Evolutionary conservation across 2,797 vertebrate genomes (phyloP), one percentile per base, ranked within the genome.

Genomic region (Adelosebastes latens): DNA sequence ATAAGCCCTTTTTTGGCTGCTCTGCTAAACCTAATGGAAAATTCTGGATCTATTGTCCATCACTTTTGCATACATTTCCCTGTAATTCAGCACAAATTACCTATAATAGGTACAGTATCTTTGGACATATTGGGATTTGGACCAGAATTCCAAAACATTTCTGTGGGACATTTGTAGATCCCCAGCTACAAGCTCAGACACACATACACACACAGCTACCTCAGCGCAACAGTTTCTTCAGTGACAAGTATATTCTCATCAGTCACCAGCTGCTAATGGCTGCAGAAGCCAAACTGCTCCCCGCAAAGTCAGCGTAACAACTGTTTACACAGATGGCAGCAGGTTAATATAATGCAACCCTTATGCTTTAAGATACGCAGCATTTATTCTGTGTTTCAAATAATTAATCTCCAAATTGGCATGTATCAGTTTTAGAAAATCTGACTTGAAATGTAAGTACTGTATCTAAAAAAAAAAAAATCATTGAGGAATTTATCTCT

Each of bases 231-330:
- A 22, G 58, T 73, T 77, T 73, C 29, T 53, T 72, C 24, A 72
- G 46, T n/a, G 31, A 72, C 25, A 67, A 67, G 64, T 88, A 72
- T 71, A 61, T 83, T 78, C 66, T 83, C 67, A 82, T 87, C 74
- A 79, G 69, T 71, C 74, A 64, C 46, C 73, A 79, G 52, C 78
- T 75, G 73, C 59, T 66, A 68, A 77, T 22, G 59, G 42, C 73
- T 32, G 63, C 64, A 77, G 59, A 68, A 88, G 75, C 72, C 77
- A 80, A 81, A 82, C 58, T n/a, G 56, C 67, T 67, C 69, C 71
- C 36, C 0, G 8, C 55, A 71, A 58, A 87, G 60, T 61, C 25
- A 36, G 36, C 39, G 62, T 34, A 77, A 70, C 74, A 80, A 81
- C 66, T 80, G 74, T 76, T 76, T 34, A 68, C 70, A 75, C 66